phyloP scores from a whole-genome alignment of 2,888 invertebrate species.

The Cryptophagus acutangulus region DNA sequence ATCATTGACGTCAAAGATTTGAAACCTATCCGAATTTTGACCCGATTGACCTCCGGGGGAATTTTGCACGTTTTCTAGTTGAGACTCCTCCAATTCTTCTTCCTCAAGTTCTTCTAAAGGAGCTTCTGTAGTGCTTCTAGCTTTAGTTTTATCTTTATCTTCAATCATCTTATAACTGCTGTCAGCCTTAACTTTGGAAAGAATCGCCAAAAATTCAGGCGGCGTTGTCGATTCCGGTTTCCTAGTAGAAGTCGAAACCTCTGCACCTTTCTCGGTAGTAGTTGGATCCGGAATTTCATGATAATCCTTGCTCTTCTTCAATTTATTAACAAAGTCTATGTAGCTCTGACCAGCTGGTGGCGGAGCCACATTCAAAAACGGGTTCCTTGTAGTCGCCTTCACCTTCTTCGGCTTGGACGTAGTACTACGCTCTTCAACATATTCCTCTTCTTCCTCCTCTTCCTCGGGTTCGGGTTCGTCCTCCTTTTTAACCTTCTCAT shows the following conservation, averaged over 20 bases:
- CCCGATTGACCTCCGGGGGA: conserved; percentile 33
- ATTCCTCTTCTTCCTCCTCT: conserved; percentile 31
- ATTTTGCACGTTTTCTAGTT: conserved; percentile 32
- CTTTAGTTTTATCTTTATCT: conserved; percentile 26
- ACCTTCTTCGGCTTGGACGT: conserved; percentile 21
- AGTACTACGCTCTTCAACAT: conserved; percentile 31
- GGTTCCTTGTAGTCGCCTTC: conserved; percentile 29
- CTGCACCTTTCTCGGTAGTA: conserved; percentile 33
- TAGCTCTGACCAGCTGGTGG: conserved; percentile 35
- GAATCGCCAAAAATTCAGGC: conserved; percentile 40
- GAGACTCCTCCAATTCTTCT: conserved; percentile 25
- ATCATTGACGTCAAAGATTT: conserved; percentile 43
- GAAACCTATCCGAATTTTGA: conserved; percentile 23
- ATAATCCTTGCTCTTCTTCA: conserved; percentile 38
- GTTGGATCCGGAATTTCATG: conserved; percentile 41
- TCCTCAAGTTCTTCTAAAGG: conserved; percentile 26
- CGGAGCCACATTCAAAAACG: conserved; percentile 32
- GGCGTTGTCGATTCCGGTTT: conserved; percentile 33
- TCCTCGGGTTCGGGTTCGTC: conserved; percentile 25
- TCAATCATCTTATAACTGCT: conserved; percentile 38
- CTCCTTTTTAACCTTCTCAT: conserved; percentile 29
- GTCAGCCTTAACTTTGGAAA: conserved; percentile 36
- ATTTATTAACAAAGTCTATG: conserved; percentile 39
- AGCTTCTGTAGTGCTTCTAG: conserved; percentile 27
- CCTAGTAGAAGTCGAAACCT: conserved; percentile 27